Evolutionary conservation across 2,797 vertebrate species (phyloP).

Genomic region (Ptychadena robeensis): DNA sequence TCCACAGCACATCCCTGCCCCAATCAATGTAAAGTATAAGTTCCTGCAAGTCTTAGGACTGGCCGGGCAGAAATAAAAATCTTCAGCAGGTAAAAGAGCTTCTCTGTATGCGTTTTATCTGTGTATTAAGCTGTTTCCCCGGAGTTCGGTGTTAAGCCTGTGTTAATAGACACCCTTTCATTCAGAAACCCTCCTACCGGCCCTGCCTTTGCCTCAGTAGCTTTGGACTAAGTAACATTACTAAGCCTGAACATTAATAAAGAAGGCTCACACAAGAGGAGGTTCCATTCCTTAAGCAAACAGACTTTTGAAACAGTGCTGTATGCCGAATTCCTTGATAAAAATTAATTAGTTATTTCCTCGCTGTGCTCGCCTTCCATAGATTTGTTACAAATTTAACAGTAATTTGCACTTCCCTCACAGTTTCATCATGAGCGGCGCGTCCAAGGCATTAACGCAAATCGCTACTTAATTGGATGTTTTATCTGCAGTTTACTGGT

Average conservation of each 20-base stretch:
- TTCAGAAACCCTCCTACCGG: background rate
- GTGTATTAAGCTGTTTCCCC: no score
- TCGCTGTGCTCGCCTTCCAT: slow-evolving; percentile 51
- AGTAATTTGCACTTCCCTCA: slow-evolving; percentile 61
- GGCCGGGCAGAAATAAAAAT: no score
- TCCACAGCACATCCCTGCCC: no score
- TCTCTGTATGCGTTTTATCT: no score
- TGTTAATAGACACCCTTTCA: background rate
- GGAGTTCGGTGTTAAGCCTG: background rate
- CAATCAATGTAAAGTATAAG: no score
- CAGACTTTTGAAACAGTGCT: slow-evolving; percentile 46
- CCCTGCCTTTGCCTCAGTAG: background rate
- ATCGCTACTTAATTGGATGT: slow-evolving; percentile 62
- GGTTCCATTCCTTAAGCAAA: slow-evolving; percentile 52
- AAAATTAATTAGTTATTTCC: slow-evolving; percentile 61
- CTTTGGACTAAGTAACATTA: background rate
- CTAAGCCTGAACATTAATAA: slow-evolving; percentile 2
- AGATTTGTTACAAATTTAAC: slow-evolving; percentile 63
- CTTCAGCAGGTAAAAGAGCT: no score
- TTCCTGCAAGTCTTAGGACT: no score
- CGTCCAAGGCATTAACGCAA: slow-evolving; percentile 60
- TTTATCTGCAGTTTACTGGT: slow-evolving; percentile 61
- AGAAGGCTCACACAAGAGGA: slow-evolving; percentile 26
- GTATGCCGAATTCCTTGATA: slow-evolving; percentile 57
- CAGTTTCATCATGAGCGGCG: slow-evolving; percentile 54